Evolutionary conservation across 2,888 invertebrate species (phyloP), one percentile per base, ranked within the genome.

Genomic region (Dilophus febrilis): DNA sequence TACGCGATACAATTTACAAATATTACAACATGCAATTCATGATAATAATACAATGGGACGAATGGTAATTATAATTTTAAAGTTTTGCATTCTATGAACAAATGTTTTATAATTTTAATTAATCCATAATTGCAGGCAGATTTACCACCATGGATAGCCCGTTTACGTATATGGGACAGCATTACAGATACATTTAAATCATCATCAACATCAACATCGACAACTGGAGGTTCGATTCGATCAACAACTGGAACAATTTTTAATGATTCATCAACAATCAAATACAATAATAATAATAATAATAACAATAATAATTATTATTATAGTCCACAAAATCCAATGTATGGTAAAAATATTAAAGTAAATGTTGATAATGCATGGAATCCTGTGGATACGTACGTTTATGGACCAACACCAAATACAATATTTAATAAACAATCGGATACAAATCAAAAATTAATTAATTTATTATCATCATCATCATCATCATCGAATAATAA

Each of bases 1-100:
- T 58, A 75, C 83, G 46, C 84, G 84, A 46, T 87, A 83, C 64
- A 80, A 78, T 49, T 80, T 85, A 50, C 73, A 83, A 53, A 80
- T 82, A 46, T 64, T 84, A 45, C 66, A 77, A 49, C 65, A 65
- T 44, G 75, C 72, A 45, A 67, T 69, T 52, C 66, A 64, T 43
- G 72, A 72, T 53, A 66, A 69, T 54, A 61, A 59, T 50, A 61
- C 61, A 39, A 49, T 61, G 40, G 62, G 62, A 48, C 52, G 64
- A 54, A 63, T 63, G 16, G 13, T 14, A 13, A 14, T 36, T 26
- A n/a, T n/a, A 36, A 30, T 27, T 41, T 30, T 27, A 41, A 28
- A 22, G 22, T 22, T 22, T 22, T 22, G 4, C 22, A 22, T 22
- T 41, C 13, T 31, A 13, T 31, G 31, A n/a, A 7, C 11, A 33